Base-by-base conservation (phyloP, 2,888 invertebrate species). In the Girardia tigrina region DNA sequence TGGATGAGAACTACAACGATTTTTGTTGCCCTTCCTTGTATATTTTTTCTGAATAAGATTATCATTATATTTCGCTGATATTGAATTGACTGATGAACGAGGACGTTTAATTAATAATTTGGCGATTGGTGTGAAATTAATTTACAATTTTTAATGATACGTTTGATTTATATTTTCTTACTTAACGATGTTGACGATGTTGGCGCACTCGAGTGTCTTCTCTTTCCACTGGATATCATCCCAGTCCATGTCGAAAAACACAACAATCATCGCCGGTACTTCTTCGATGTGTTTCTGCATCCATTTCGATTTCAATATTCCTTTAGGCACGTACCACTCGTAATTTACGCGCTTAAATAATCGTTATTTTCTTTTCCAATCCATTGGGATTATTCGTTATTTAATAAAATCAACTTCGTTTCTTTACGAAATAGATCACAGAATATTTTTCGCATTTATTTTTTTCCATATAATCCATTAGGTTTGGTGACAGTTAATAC, bases 161-260 rank as follows among this genome's bases (percentile, higher is more conserved):
- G n/a, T n/a, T 56, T 56, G n/a, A 56, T 20, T 20, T 12, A 56
- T 12, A 6, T 23, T 73, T 29, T 36, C 70, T 77, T 79, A 86
- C 87, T 86, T 86, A 75, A 87, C 82, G 74, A 86, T 82, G 83
- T 93, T 91, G 29, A 95, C 90, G 80, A 90, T 88, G 0, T 91
- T 90, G 8, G 92, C 90, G 85, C 94, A 94, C 84, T 94, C 94
- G 80, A 91, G 89, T 82, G 92, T 91, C 82, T 91, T 94, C 79
- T 95, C 95, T 79, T 90, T 90, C 94, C 95, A 97, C 78, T 89
- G 88, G 0, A 88, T 87, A 85, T 95, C 94, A 82, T 92, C 91
- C 97, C 97, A 98, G 85, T 97, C 95, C 82, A 97, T 88, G 81
- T 98, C 95, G 83, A 91, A 92, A 85, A 97, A 98, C 78, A 94